A percentile compares a stretch with the other conserved stretches of the same genome.
These are phyloP conservation scores for Gisinianus flammeolus DNA, from an alignment of 2,888 invertebrate genomes.

Conservation along the genomic window DNA sequence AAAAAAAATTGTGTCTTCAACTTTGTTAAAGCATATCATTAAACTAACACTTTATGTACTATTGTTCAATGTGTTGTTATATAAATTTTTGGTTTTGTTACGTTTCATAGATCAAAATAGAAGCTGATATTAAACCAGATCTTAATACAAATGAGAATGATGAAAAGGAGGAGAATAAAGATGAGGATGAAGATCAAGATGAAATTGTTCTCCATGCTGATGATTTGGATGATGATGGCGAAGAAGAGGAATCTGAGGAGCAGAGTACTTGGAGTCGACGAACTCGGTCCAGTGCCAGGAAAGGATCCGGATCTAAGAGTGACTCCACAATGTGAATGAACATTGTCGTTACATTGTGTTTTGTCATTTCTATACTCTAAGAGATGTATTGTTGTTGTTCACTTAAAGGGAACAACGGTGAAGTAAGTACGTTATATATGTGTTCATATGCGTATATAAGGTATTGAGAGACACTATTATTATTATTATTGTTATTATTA, in stretches of 20 bases:
- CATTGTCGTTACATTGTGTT: not conserved
- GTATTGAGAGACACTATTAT: too few relatives aligned
- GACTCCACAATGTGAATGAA: slow-evolving; percentile 16
- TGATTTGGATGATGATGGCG: slow-evolving; percentile 47
- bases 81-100: too few relatives aligned
- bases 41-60: too few relatives aligned
- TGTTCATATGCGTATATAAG: too few relatives aligned
- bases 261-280: slow-evolving; percentile 10
- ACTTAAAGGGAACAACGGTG: too few relatives aligned
- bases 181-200: slow-evolving; percentile 57
- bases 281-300: slow-evolving; percentile 29
- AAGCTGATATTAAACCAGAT: not conserved
- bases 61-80: too few relatives aligned
- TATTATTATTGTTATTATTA: too few relatives aligned
- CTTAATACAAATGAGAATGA: not conserved
- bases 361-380: slow-evolving; percentile 1
- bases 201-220: slow-evolving; percentile 59
- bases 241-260: slow-evolving; percentile 36
- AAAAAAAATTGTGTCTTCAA: too few relatives aligned
- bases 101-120: slow-evolving; percentile 4
- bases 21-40: too few relatives aligned
- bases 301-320: slow-evolving; percentile 1
- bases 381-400: too few relatives aligned
- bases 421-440: too few relatives aligned
- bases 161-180: slow-evolving; percentile 25